A percentile compares a stretch with the other conserved stretches of the same genome.
Conservation (phyloP, 2,113 vertebrate genomes). For the Cranoglanis bouderius region DNA sequence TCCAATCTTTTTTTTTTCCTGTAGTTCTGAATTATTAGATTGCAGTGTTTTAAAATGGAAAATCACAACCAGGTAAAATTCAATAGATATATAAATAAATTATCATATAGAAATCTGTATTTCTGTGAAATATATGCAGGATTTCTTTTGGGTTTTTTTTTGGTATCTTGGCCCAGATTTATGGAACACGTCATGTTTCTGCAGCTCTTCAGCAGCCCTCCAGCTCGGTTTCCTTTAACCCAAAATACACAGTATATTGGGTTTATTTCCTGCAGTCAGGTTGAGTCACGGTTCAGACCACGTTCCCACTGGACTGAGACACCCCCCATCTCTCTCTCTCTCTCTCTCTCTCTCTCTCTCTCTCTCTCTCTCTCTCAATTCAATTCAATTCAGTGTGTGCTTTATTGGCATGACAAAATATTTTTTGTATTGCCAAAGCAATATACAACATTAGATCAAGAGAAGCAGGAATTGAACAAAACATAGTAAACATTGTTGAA, state of each 20-base stretch:
- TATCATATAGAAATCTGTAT: neutral
- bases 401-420: no score
- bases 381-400: no score
- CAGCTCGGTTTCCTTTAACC: no score
- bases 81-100: neutral
- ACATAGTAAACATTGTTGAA: no score
- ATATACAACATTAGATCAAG: no score
- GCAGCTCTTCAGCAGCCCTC: no score
- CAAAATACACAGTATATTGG: neutral
- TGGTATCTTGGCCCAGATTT: neutral
- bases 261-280: neutral
- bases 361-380: no score
- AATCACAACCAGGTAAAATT: neutral
- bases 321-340: neutral
- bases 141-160: neutral
- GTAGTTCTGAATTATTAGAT: no score
- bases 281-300: neutral
- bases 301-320: neutral
- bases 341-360: neutral
- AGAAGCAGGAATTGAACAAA: no score
- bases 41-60: neutral
- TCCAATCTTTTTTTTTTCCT: no score
- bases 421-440: no score
- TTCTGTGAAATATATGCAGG: no score
- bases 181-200: neutral